Percentiles rank a stretch among this genome's conserved stretches.
Conservation (phyloP, 2,888 invertebrate genomes). For the Xestia rhomboidea region DNA sequence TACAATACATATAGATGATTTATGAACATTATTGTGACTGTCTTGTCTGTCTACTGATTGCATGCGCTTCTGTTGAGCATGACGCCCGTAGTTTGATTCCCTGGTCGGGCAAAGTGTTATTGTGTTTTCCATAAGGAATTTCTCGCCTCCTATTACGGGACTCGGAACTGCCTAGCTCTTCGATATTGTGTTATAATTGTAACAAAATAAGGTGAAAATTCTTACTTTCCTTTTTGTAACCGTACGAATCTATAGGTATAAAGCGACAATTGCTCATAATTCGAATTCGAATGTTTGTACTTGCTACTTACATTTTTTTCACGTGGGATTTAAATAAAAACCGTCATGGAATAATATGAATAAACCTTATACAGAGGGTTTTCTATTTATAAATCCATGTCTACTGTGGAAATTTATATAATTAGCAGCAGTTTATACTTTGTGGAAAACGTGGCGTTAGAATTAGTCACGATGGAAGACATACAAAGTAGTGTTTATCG, state of each 20-base stretch:
- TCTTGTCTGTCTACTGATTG: not conserved
- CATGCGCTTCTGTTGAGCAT: not conserved
- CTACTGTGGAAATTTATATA: not conserved
- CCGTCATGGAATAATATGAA: not conserved
- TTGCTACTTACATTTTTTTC: not conserved
- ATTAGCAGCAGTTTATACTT: slow-evolving; percentile 1
- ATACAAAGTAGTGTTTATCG: not conserved
- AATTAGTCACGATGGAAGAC: not conserved
- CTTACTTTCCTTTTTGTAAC: not conserved
- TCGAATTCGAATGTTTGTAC: not conserved
- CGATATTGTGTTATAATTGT: not conserved
- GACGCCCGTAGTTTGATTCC: not conserved
- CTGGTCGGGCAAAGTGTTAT: not conserved
- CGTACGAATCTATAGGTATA: not conserved
- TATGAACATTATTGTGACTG: not conserved
- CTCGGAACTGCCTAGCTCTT: not conserved
- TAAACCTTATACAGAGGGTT: not conserved
- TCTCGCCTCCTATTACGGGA: not conserved
- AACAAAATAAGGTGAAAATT: not conserved
- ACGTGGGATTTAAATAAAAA: not conserved
- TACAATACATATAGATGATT: no score
- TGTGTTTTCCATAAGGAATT: not conserved
- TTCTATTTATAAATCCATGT: slow-evolving; percentile 6
- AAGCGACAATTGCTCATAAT: slow-evolving; percentile 1
- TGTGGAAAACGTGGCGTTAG: not conserved